Base-by-base conservation (phyloP, 2,797 vertebrate genomes). In the Myiothlypis chrysogaster region DNA sequence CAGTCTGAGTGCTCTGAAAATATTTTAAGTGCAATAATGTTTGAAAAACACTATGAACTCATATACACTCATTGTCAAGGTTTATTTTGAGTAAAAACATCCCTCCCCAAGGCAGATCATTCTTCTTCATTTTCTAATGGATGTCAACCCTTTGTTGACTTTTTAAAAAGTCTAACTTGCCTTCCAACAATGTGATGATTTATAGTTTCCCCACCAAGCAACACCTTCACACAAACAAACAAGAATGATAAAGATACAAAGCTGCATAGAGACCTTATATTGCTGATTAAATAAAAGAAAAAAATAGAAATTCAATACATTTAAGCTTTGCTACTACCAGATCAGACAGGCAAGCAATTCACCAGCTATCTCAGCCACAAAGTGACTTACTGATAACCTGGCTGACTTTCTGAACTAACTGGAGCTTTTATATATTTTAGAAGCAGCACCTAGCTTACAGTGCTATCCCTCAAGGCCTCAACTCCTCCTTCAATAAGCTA, bases 11-110 rank as follows among this genome's bases (percentile, higher is more conserved):
- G 71, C 37, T 89, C 92, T 50, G 53, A 94, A 96, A 93, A 93
- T 93, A 93, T 92, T 94, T 92, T 61, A 92, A 96, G 89, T 85
- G 82, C 61, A 79, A 87, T 84, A 89, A 86, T 83, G 87, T 95
- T 93, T 95, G 87, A 82, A 94, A 92, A 90, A 89, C 66, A 73
- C 65, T 50, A 64, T 79, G 89, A 96, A 96, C 80, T 88, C 87
- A 75, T 73, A 91, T 66, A 79, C 25, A 81, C 30, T 80, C 39
- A 23, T 55, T 93, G 75, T 87, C 78, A 92, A 94, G 76, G 69
- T 91, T 96, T 93, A 94, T 95, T 96, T 87, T 94, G 91, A 95
- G 64, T 93, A 92, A 96, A 96, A 96, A 94, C 87, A 92, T 84
- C 82, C 78, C 71, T 93, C 64, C 46, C 24, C 41, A 83, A 75